Percentiles rank a stretch among this genome's conserved stretches.
These are phyloP conservation scores for Magallana gigas DNA, from an alignment of 1,140 invertebrate species.

Conservation along the genomic window DNA sequence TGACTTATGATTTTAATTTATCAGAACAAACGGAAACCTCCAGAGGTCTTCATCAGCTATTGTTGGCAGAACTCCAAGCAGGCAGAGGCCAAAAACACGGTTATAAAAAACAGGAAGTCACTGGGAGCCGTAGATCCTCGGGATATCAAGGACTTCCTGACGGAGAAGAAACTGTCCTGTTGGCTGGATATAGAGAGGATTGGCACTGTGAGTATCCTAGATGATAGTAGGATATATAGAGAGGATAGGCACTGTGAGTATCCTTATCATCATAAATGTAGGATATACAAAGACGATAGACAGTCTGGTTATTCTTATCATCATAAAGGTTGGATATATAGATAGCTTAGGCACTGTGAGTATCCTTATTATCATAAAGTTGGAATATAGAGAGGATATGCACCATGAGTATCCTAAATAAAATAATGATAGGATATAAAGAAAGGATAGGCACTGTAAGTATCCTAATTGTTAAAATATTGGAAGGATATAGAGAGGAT, in stretches of 20 bases:
- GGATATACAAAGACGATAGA: too few species aligned
- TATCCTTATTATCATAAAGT: too few species aligned
- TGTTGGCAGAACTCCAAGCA: conserved; percentile 77
- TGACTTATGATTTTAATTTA: not conserved
- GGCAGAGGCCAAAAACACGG: conserved; percentile 66
- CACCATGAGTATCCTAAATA: conserved; percentile 56
- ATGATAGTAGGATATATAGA: too few species aligned
- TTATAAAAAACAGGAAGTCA: conserved; percentile 56
- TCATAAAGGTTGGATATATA: too few species aligned
- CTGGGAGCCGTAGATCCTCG: conserved; percentile 73
- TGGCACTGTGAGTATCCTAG: conserved; percentile 63
- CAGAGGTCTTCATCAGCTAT: conserved; percentile 76
- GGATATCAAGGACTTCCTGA: conserved; percentile 70
- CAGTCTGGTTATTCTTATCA: too few species aligned
- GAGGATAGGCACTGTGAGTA: too few species aligned
- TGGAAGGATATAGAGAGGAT: too few species aligned
- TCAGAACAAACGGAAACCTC: conserved; percentile 51
- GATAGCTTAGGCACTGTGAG: too few species aligned
- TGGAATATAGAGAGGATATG: too few species aligned
- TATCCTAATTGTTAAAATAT: too few species aligned
- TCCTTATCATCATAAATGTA: too few species aligned
- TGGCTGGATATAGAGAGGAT: conserved; percentile 77
- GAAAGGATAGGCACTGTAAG: conserved; percentile 63
- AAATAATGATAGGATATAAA: too few species aligned
- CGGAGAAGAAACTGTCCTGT: conserved; percentile 69